A percentile compares a stretch with the other conserved stretches of the same genome.
Conservation (phyloP, 2,888 invertebrate species). For the Sarcophaga caerulescens region DNA sequence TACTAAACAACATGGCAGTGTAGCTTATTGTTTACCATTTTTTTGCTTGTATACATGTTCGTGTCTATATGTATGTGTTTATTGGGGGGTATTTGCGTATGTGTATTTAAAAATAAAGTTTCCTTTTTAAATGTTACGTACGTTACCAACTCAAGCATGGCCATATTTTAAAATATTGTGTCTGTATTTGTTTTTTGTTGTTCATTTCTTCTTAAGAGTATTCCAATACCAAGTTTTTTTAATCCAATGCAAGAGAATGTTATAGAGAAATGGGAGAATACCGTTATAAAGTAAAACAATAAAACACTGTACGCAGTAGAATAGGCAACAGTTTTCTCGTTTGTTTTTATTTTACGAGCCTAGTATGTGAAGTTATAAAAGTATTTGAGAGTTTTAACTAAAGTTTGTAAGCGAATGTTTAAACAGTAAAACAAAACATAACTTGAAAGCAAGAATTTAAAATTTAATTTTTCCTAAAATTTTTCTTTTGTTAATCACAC, state of each 20-base stretch:
- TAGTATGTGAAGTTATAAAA: not conserved
- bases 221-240: not conserved
- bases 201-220: not conserved
- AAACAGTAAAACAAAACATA: no score
- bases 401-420: no score
- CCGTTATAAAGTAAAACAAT: no score
- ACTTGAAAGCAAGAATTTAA: no score
- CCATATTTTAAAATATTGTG: not conserved
- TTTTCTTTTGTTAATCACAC: no score
- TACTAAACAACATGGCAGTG: slow-evolving; percentile 1
- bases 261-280: no score
- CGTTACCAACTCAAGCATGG: slow-evolving; percentile 48
- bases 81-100: not conserved
- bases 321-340: slow-evolving; percentile 47
- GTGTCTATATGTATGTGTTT: not conserved
- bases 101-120: slow-evolving; percentile 36
- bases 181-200: not conserved
- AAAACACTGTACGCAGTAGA: slow-evolving; percentile 14
- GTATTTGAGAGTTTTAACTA: not conserved
- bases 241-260: no score
- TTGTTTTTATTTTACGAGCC: not conserved
- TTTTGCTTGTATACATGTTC: not conserved
- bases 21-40: not conserved
- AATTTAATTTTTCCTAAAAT: no score
- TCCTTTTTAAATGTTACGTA: slow-evolving; percentile 43